These are phyloP conservation scores for Ericerus pela DNA, from an alignment of 1,140 invertebrate species.

Conservation along the genomic window DNA sequence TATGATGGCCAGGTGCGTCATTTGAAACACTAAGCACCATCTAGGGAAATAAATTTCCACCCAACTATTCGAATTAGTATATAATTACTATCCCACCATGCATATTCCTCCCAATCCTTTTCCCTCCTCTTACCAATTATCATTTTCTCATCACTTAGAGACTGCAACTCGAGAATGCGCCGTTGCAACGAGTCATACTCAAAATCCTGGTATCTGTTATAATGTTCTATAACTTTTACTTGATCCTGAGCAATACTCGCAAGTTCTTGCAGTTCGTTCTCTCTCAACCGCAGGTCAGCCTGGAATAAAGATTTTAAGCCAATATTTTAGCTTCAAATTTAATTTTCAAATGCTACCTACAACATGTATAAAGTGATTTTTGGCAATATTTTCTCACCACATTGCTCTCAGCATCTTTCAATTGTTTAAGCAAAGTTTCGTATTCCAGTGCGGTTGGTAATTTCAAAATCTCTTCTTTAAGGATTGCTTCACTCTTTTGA, in stretches of 20 bases:
- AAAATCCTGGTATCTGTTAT: slow-evolving; percentile 18
- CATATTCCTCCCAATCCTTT: no score
- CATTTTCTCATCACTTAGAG: slow-evolving; percentile 43
- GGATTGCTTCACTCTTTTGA: slow-evolving; percentile 19
- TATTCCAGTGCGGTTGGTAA: slow-evolving; percentile 15
- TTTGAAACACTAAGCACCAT: no score
- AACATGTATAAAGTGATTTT: no score
- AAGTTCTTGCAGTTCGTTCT: slow-evolving; percentile 18
- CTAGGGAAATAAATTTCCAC: neutral
- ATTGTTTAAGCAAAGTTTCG: slow-evolving; percentile 12
- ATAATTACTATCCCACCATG: neutral
- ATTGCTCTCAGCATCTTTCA: slow-evolving; percentile 17
- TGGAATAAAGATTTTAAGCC: no score
- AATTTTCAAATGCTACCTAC: no score
- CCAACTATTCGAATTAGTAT: neutral
- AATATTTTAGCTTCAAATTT: no score
- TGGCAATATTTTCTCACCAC: slow-evolving; percentile 20
- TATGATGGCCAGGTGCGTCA: no score
- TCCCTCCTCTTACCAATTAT: slow-evolving; percentile 42
- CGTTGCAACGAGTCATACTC: slow-evolving; percentile 39
- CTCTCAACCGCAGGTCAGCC: slow-evolving; percentile 22
- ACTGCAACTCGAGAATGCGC: slow-evolving; percentile 46
- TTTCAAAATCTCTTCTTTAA: slow-evolving; percentile 19
- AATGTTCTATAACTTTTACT: slow-evolving; percentile 20
- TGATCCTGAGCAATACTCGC: slow-evolving; percentile 22